These are phyloP conservation scores for Parochlus steinenii DNA, from an alignment of 2,888 invertebrate species.

Conservation along the genomic window DNA sequence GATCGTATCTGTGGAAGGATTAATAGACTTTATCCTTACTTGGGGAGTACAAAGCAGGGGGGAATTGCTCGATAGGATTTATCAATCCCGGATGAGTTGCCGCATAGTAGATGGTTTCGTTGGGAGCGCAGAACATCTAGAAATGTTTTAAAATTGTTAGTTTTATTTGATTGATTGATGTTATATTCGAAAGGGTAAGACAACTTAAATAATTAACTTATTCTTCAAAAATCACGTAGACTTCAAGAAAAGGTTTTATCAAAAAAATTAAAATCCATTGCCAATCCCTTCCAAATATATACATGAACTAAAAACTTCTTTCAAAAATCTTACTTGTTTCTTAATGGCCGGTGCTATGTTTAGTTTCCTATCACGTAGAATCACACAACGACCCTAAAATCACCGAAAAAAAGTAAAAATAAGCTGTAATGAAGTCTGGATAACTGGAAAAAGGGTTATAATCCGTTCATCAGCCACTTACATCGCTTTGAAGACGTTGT, in stretches of 20 bases:
- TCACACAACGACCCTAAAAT: slow-evolving; percentile 51
- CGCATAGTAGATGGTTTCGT: slow-evolving; percentile 32
- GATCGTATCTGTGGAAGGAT: slow-evolving; percentile 1
- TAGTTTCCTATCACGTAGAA: slow-evolving; percentile 61
- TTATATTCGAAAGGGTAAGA: background rate
- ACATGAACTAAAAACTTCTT: too few species aligned
- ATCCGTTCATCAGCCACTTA: slow-evolving; percentile 23
- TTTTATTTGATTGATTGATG: slow-evolving; percentile 1
- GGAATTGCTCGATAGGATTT: slow-evolving; percentile 32
- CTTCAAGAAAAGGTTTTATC: background rate
- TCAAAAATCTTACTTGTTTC: slow-evolving; percentile 67
- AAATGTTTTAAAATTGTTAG: slow-evolving; percentile 17
- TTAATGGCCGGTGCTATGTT: slow-evolving; percentile 78
- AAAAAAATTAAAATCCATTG: background rate
- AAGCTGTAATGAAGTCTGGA: slow-evolving; percentile 11
- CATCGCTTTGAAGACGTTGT: slow-evolving; percentile 51
- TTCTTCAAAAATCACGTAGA: background rate
- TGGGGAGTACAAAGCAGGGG: slow-evolving; percentile 32
- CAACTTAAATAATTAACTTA: background rate
- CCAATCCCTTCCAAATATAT: too few species aligned
- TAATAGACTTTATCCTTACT: slow-evolving; percentile 21
- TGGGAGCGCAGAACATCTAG: slow-evolving; percentile 30
- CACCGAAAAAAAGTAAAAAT: slow-evolving; percentile 15
- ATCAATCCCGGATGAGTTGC: slow-evolving; percentile 32
- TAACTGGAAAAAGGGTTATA: slow-evolving; percentile 1